These are phyloP conservation scores for Diplodus sargus DNA, from an alignment of 2,797 vertebrate genomes.

Conservation along the genomic window DNA sequence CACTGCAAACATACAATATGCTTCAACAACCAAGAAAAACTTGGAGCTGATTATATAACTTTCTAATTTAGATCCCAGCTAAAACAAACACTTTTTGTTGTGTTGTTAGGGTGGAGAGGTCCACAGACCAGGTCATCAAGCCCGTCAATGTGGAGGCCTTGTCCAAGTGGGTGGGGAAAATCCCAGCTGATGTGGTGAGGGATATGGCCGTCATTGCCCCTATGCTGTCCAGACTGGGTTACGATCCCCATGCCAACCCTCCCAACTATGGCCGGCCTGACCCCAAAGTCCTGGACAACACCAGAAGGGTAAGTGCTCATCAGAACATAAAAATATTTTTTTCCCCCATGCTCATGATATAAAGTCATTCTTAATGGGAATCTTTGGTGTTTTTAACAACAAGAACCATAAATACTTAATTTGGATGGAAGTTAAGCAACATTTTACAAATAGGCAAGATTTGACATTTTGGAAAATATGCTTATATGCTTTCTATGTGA, in stretches of 20 bases:
- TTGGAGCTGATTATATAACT: background rate
- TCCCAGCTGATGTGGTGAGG: slow-evolving; percentile 92
- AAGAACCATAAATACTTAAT: background rate
- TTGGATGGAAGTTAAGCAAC: background rate
- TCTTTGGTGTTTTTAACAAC: background rate
- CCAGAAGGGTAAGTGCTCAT: slow-evolving; percentile 90
- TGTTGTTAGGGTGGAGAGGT: slow-evolving; percentile 92
- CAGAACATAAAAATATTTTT: too few relatives aligned
- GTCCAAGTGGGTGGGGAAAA: slow-evolving; percentile 98
- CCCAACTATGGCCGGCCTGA: slow-evolving; percentile 96
- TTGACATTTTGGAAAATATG: background rate
- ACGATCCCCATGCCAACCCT: slow-evolving; percentile 96
- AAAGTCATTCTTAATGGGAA: background rate
- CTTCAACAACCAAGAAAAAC: background rate
- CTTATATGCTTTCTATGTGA: background rate
- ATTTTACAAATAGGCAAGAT: too few relatives aligned
- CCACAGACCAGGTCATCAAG: slow-evolving; percentile 98
- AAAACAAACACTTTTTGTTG: background rate
- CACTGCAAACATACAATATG: background rate
- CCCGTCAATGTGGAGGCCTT: slow-evolving; percentile 96
- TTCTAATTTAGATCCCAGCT: background rate
- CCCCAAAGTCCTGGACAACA: slow-evolving; percentile 95
- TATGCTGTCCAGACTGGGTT: slow-evolving; percentile 95
- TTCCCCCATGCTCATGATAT: background rate
- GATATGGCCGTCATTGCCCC: slow-evolving; percentile 96